Conservation (phyloP, 2,797 vertebrate species). For the Parauchenoglanis punctatus region DNA sequence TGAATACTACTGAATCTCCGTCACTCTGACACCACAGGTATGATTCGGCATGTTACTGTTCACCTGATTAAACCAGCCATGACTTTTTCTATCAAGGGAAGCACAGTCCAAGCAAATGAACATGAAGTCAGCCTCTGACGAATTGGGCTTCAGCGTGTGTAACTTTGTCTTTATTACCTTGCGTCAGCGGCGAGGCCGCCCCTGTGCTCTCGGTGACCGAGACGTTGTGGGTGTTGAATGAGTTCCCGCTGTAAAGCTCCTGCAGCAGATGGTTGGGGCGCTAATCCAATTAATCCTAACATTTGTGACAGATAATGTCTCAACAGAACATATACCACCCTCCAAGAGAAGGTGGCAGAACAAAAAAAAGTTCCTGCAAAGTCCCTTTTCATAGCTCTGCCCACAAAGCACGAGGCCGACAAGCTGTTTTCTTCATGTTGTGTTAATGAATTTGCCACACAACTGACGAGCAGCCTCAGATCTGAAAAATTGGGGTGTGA, state of each 20-base stretch:
- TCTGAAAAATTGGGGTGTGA: background rate
- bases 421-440: constrained; percentile 37
- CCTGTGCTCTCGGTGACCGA: constrained; percentile 31
- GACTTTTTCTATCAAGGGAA: background rate
- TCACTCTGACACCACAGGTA: background rate
- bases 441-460: constrained; percentile 50
- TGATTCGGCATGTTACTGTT: background rate
- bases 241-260: constrained; percentile 42
- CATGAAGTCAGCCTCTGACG: background rate
- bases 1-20: background rate
- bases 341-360: background rate
- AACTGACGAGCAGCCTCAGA: constrained; percentile 30
- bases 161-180: constrained; percentile 39
- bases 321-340: constrained; percentile 16
- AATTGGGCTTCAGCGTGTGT: background rate
- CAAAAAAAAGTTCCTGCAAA: constrained; percentile 21
- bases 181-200: constrained; percentile 17
- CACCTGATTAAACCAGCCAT: background rate
- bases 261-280: constrained; percentile 27
- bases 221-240: constrained; percentile 29
- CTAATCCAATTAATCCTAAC: constrained; percentile 43
- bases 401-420: constrained; percentile 16
- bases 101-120: background rate
- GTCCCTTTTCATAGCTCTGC: constrained; percentile 1
- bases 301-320: constrained; percentile 28